Evolutionary conservation across 2,113 vertebrate genomes (phyloP), one percentile per base, ranked within the genome.

Genomic region (Climacteris rufus): DNA sequence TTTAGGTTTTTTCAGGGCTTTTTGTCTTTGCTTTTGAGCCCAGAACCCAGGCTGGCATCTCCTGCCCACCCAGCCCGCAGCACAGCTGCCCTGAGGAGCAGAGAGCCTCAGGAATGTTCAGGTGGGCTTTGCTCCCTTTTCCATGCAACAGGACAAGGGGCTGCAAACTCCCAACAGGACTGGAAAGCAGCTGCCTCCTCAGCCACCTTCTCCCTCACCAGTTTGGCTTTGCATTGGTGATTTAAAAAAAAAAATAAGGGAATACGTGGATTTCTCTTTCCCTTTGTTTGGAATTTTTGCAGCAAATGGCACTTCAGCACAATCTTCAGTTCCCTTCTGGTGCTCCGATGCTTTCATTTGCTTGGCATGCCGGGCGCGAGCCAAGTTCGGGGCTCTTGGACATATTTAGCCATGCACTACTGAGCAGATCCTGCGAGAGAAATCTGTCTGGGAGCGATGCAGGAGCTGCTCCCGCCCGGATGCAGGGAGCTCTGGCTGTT

Each of bases 361-460:
- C 93, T 94, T 83, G 96, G 96, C 87, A 93, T 82, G 90, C 89
- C 10, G 39, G 79, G 76, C 1, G 10, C 57, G 64, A 87, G 95
- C 94, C 93, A 95, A 94, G 89, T 94, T 94, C 3, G 27, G 89
- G 87, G 93, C 95, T 96, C 86, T 87, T 96, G 89, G 93, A 94
- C 94, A 91, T 97, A 96, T 96, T 97, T 94, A 96, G 90, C 59
- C 75, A 97, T 86, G 90, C 92, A 30, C 95, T 80, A 74, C 79
- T 86, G 22, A 93, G 66, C 93, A 94, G 94, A 88, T 42, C 85
- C 90, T 30, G 85, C 59, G 17, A 28, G 66, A 83, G 94, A 96
- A 94, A 85, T 59, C 15, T 84, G 70, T 93, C 84, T 94, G 0
- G 11, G 7, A 86, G 94, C 79, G 6, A 35, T 4, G 63, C 95